Conservation (phyloP, 2,797 vertebrate species). For the Pelochelys cantorii region DNA sequence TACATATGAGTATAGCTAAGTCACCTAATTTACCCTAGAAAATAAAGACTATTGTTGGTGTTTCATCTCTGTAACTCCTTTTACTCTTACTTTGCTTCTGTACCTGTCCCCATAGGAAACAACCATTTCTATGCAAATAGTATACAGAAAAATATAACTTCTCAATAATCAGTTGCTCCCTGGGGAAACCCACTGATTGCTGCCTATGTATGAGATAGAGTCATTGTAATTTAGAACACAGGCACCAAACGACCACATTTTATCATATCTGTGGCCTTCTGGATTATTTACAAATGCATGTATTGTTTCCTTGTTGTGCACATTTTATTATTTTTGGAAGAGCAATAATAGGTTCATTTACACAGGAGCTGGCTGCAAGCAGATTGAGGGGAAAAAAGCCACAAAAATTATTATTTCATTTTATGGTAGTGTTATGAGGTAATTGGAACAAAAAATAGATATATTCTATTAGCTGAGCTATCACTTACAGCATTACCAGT, state of each 20-base stretch:
- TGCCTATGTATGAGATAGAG: background rate
- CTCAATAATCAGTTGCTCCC: constrained; percentile 37
- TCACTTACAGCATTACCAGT: background rate
- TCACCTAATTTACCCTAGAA: background rate
- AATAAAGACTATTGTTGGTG: background rate
- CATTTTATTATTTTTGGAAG: background rate
- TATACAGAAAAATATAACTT: constrained; percentile 17
- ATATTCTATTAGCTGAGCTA: background rate
- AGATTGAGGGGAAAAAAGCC: background rate
- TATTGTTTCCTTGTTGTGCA: background rate
- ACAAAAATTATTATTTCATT: background rate
- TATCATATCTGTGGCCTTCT: constrained; percentile 22
- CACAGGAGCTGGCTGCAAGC: rapidly evolving
- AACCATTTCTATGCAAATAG: constrained; percentile 58
- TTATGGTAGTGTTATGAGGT: background rate
- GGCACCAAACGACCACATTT: constrained; percentile 3
- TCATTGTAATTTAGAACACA: background rate
- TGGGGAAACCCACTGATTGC: constrained; percentile 30
- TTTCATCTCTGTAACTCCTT: background rate
- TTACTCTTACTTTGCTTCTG: background rate
- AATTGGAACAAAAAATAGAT: background rate
- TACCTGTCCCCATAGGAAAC: constrained; percentile 19
- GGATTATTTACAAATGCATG: constrained; percentile 29
- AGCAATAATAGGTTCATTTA: background rate
- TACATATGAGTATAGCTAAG: background rate